Conservation (phyloP, 2,888 invertebrate species). For the Cantharis rufa region DNA sequence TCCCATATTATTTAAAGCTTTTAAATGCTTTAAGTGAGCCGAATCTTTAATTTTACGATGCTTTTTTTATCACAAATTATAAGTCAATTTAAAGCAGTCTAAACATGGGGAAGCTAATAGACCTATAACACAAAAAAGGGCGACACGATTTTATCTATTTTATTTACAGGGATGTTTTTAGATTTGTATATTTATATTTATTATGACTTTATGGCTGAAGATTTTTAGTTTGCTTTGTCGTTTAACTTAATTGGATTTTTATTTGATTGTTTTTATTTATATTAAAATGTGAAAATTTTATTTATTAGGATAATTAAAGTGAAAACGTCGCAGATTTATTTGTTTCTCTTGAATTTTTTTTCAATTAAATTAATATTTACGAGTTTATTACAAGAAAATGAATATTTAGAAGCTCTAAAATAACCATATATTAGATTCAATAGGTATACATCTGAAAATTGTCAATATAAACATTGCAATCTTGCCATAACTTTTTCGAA, state of each 20-base stretch:
- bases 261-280: background rate
- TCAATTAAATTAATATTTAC: background rate
- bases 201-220: conserved; percentile 50
- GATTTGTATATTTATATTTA: conserved; percentile 43
- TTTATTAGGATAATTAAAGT: background rate
- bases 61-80: conserved; percentile 41
- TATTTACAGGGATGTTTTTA: conserved; percentile 48
- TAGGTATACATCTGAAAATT: background rate
- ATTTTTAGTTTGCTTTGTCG: conserved; percentile 48
- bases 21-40: conserved; percentile 19
- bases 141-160: conserved; percentile 41
- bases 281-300: background rate
- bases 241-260: conserved; percentile 53
- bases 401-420: background rate
- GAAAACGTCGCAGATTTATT: background rate
- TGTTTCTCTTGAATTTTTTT: background rate
- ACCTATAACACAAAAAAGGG: conserved; percentile 25
- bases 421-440: background rate
- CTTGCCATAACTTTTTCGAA: too few relatives aligned
- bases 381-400: background rate
- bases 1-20: conserved; percentile 6
- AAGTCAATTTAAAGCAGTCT: conserved; percentile 40
- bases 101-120: conserved; percentile 37
- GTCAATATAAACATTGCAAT: too few relatives aligned
- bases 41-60: conserved; percentile 10